Conservation (phyloP, 2,113 vertebrate species). For the Saccopteryx bilineata region DNA sequence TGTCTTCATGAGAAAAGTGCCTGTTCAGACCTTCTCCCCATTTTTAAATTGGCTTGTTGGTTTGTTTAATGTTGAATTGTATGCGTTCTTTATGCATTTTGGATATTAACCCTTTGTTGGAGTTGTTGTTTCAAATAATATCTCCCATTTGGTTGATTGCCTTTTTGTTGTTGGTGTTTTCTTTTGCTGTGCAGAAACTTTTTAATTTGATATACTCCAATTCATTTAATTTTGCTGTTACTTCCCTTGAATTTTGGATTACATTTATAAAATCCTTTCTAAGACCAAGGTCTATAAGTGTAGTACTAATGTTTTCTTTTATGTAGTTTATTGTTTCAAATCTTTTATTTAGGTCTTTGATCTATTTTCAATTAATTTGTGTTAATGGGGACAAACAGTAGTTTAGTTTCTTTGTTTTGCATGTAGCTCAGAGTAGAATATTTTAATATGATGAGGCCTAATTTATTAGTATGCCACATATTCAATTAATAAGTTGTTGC, state of each 20-base stretch:
- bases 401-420: not conserved
- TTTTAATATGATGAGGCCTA: not conserved
- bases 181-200: not conserved
- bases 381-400: not conserved
- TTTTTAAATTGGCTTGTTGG: not conserved
- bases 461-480: not conserved
- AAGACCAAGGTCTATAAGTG: not conserved
- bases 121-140: not conserved
- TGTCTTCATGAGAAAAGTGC: not conserved
- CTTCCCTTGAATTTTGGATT: not conserved
- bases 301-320: not conserved
- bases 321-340: not conserved
- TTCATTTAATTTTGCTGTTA: not conserved
- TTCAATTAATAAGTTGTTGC: not conserved
- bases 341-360: not conserved
- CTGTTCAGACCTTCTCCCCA: not conserved
- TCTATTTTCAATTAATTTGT: not conserved
- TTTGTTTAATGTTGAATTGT: not conserved
- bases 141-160: not conserved
- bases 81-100: not conserved
- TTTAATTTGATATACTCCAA: not conserved
- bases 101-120: not conserved
- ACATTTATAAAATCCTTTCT: not conserved
- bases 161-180: not conserved
- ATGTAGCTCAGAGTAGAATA: not conserved